Evolutionary conservation across 1,140 invertebrate genomes (phyloP).

Genomic region (Muscidifurax raptorellus): DNA sequence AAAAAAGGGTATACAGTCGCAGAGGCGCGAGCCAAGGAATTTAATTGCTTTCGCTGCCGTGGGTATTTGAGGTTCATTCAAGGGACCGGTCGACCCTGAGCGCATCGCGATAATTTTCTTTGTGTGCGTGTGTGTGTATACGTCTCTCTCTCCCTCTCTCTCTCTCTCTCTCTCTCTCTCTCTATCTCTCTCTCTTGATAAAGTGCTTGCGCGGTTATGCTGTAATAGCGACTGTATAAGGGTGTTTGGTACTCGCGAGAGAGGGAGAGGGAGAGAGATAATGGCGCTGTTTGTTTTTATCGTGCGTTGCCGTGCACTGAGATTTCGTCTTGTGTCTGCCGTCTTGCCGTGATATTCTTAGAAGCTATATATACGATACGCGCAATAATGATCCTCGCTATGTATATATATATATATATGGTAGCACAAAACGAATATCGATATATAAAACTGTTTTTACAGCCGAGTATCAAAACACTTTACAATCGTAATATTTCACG

Average conservation of each 20-base stretch:
- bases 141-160: not conserved
- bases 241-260: not conserved
- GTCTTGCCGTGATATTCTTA: not conserved
- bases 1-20: not conserved
- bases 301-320: not conserved
- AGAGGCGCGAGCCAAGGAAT: not conserved
- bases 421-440: not conserved
- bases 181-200: slow-evolving; percentile 25
- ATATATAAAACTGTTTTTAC: not conserved
- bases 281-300: not conserved
- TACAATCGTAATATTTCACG: not conserved
- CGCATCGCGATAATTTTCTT: slow-evolving; percentile 62
- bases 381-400: no score
- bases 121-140: not conserved
- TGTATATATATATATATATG: no score
- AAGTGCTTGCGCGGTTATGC: slow-evolving; percentile 3
- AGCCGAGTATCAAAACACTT: not conserved
- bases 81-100: slow-evolving; percentile 65
- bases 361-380: no score
- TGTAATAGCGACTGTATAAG: not conserved
- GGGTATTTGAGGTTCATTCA: slow-evolving; percentile 65
- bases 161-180: slow-evolving; percentile 6
- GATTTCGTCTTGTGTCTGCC: not conserved
- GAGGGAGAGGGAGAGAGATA: not conserved
- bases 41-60: slow-evolving; percentile 55